Evolutionary conservation across 2,888 invertebrate genomes (phyloP), one percentile per base, ranked within the genome.

Genomic region (Hyppa rectilinea): DNA sequence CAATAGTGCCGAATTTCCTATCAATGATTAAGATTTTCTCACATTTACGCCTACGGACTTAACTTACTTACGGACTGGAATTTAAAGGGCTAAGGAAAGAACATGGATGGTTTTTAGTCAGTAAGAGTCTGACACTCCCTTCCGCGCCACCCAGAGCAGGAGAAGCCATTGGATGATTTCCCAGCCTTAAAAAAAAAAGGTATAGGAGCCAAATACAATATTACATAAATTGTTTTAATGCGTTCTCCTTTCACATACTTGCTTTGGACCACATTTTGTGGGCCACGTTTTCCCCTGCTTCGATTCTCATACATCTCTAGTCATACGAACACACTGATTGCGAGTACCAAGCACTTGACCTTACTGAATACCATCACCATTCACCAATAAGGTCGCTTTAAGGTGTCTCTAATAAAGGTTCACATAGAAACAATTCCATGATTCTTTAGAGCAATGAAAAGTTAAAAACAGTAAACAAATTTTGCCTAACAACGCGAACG

Each of bases 241-340:
- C 23, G 3, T 49, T 29, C n/a, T 75, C 14, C 29, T 1, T 17
- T 4, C 17, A 56, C 20, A 71, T 31, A 52, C 60, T 61, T 55
- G n/a, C n/a, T n/a, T n/a, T n/a, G n/a, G n/a, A n/a, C n/a, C n/a
- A n/a, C n/a, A n/a, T n/a, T n/a, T n/a, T n/a, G n/a, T n/a, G n/a
- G n/a, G n/a, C n/a, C n/a, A n/a, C n/a, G n/a, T n/a, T n/a, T n/a
- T n/a, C n/a, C n/a, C n/a, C n/a, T n/a, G n/a, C n/a, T n/a, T n/a
- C n/a, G n/a, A n/a, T n/a, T n/a, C n/a, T n/a, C n/a, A n/a, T n/a
- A n/a, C n/a, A n/a, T n/a, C n/a, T n/a, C n/a, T n/a, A n/a, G n/a
- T n/a, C n/a, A n/a, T n/a, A n/a, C n/a, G n/a, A n/a, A n/a, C n/a
- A n/a, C n/a, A n/a, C n/a, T n/a, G 12, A 5, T 23, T 12, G 6